Evolutionary conservation across 2,888 invertebrate species (phyloP), one percentile per base, ranked within the genome.

Genomic region (Drosophila tanythrix): DNA sequence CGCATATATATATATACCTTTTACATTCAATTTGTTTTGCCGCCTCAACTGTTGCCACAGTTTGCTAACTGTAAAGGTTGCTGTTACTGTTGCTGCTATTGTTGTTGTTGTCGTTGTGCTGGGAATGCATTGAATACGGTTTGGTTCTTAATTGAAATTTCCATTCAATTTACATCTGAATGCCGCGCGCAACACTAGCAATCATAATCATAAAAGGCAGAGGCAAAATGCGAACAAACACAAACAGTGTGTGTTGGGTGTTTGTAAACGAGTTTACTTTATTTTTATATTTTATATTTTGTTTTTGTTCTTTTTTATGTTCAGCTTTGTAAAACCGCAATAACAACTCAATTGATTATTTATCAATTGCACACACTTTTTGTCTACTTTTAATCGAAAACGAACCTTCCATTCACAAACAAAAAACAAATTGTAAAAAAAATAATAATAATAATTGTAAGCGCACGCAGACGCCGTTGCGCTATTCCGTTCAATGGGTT

Each of bases 31-130:
- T 62, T 69, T 59, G 56, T 56, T 70, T 70, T 73, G 76, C 75
- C 81, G 83, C 81, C 69, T 72, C 87, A 88, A 88, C 83, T 69
- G 69, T 69, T 69, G 71, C 52, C 60, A 71, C 69, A 69, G 72
- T 69, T 69, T 38, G 60, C 38, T 38, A 69, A 69, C 57, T 62
- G 63, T 63, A 62, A 50, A 78, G 67, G 50, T 67, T 65, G 60
- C 29, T 58, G 35, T 58, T 56, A 38, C 27, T 57, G 57, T 40
- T 56, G 60, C 27, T 56, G 35, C 56, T 56, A 36, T 27, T 40
- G 56, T 40, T 56, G 46, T 53, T 66, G 65, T 59, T 48, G 48
- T 63, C 66, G 55, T 76, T 65, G 21, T 59, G 64, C 46, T 59
- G 63, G 70, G 64, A 80, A 82, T 82, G 71, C 82, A 82, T 80